These are phyloP conservation scores for Lasioglossum baleicum DNA, from an alignment of 1,140 invertebrate genomes.

Conservation along the genomic window DNA sequence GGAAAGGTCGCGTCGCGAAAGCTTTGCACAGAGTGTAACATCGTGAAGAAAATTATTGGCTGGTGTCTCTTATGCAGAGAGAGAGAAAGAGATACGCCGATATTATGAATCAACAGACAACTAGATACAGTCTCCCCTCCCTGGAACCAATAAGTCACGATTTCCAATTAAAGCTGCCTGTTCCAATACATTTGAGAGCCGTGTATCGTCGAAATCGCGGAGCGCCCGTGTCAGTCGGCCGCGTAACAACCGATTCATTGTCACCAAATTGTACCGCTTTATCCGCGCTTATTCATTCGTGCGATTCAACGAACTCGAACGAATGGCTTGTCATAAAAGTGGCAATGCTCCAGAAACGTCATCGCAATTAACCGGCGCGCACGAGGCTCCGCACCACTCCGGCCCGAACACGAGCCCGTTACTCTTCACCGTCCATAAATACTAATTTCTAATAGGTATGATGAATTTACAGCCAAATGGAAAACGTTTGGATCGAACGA, in stretches of 20 bases:
- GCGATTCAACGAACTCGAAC: not conserved
- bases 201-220: not conserved
- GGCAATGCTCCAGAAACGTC: not conserved
- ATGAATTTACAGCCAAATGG: no score
- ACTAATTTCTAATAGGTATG: not conserved
- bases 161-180: not conserved
- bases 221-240: not conserved
- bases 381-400: no score
- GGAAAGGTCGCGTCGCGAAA: no score
- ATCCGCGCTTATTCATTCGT: not conserved
- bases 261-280: not conserved
- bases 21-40: not conserved
- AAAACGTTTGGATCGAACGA: no score
- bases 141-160: not conserved
- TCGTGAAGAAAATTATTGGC: not conserved
- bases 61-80: not conserved
- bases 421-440: not conserved
- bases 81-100: no score
- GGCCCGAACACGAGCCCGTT: not conserved
- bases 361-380: not conserved
- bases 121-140: not conserved
- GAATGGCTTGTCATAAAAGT: slow-evolving; percentile 16
- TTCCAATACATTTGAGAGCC: not conserved
- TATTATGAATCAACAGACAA: not conserved
- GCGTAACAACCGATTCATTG: not conserved